Conservation (phyloP, 2,113 vertebrate genomes). For the Psettodes erumei region DNA sequence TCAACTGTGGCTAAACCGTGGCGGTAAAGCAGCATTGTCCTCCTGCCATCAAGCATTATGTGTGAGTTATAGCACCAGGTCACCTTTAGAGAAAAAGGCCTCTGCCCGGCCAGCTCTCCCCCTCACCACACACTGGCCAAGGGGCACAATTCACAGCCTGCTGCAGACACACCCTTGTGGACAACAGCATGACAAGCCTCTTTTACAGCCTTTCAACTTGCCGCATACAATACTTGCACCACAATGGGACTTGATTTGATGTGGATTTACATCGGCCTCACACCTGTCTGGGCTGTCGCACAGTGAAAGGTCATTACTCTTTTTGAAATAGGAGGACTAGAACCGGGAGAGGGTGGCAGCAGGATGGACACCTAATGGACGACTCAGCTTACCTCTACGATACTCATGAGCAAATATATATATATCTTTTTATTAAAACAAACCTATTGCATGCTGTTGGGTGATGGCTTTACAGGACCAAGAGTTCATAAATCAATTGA, state of each 20-base stretch:
- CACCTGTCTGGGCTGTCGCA: constrained; percentile 64
- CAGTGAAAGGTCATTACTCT: constrained; percentile 74
- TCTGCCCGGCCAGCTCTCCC: constrained; percentile 39
- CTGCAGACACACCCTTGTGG: constrained; percentile 55
- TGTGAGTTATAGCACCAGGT: constrained; percentile 67
- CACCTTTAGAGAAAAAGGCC: constrained; percentile 54
- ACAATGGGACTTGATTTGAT: constrained; percentile 69
- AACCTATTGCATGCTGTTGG: constrained; percentile 13
- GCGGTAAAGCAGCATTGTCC: constrained; percentile 49
- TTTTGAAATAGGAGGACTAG: constrained; percentile 65
- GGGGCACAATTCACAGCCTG: constrained; percentile 69
- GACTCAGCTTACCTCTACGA: constrained; percentile 36
- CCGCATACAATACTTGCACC: constrained; percentile 39
- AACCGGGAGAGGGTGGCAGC: constrained; percentile 31
- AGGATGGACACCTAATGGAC: constrained; percentile 37
- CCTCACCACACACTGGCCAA: constrained; percentile 48
- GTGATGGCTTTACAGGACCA: constrained; percentile 21
- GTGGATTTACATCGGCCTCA: constrained; percentile 67
- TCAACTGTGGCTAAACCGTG: constrained; percentile 57
- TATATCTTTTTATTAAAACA: constrained; percentile 51
- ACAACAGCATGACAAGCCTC: constrained; percentile 56
- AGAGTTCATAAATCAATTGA: constrained; percentile 17
- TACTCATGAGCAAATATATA: constrained; percentile 41
- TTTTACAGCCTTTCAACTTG: constrained; percentile 53
- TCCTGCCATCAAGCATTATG: constrained; percentile 52